Evolutionary conservation across 1,140 invertebrate genomes (phyloP).

Genomic region (Drosophila melanica): DNA sequence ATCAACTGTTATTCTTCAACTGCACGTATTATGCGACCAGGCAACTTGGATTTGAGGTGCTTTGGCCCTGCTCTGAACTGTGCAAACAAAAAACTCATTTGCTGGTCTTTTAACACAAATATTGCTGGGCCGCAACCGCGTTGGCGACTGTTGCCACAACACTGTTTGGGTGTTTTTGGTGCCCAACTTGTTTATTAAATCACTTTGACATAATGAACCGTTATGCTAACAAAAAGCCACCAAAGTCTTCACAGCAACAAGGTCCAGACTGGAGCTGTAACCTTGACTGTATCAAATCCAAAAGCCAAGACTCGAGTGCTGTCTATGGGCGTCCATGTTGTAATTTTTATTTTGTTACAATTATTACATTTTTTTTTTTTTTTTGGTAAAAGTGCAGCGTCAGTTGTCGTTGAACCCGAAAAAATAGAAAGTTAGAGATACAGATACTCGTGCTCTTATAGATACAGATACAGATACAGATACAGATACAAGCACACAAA

Average conservation of each 20-base stretch:
- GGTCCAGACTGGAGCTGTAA: slow-evolving; percentile 50
- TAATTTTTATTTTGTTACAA: slow-evolving; percentile 62
- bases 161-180: slow-evolving; percentile 24
- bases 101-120: slow-evolving; percentile 41
- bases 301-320: slow-evolving; percentile 8
- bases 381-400: slow-evolving; percentile 74
- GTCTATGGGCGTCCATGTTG: slow-evolving; percentile 54
- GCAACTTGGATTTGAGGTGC: slow-evolving; percentile 18
- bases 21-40: slow-evolving; percentile 12
- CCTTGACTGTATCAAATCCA: slow-evolving; percentile 63
- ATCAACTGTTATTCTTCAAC: slow-evolving; percentile 27
- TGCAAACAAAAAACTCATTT: slow-evolving; percentile 31
- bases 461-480: not conserved
- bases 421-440: slow-evolving; percentile 64
- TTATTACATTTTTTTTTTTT: slow-evolving; percentile 5
- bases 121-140: slow-evolving; percentile 5
- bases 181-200: slow-evolving; percentile 55
- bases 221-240: slow-evolving; percentile 61
- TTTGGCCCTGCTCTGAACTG: slow-evolving; percentile 36
- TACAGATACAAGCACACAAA: not conserved
- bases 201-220: slow-evolving; percentile 79
- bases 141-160: slow-evolving; percentile 17
- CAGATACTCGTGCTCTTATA: not conserved
- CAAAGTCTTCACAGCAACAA: slow-evolving; percentile 33
- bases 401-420: slow-evolving; percentile 74